Evolutionary conservation across 1,140 invertebrate genomes (phyloP).

Genomic region (Panagrolaimus sp.): DNA sequence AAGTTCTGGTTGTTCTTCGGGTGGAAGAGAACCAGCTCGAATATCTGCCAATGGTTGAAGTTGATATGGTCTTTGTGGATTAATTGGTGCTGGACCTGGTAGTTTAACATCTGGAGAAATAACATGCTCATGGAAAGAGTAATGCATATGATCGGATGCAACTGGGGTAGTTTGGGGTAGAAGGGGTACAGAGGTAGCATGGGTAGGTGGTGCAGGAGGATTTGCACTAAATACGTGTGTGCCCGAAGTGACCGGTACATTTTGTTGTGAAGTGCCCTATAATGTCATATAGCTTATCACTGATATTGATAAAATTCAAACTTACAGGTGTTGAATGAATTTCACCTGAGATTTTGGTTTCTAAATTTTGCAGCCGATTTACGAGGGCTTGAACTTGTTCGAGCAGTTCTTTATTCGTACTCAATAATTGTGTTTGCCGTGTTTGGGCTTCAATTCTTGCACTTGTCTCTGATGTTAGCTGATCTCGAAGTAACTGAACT

Average conservation of each 20-base stretch:
- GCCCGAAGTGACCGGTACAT: slow-evolving; percentile 1
- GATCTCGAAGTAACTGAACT: slow-evolving; percentile 80
- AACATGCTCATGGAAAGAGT: slow-evolving; percentile 14
- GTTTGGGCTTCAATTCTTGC: slow-evolving; percentile 87
- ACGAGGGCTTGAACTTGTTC: slow-evolving; percentile 85
- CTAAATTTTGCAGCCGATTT: slow-evolving; percentile 74
- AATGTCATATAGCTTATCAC: neutral
- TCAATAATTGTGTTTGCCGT: slow-evolving; percentile 81
- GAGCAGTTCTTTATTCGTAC: slow-evolving; percentile 86
- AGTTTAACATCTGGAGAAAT: neutral
- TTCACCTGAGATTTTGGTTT: slow-evolving; percentile 63
- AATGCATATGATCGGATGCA: neutral
- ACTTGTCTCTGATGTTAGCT: slow-evolving; percentile 84
- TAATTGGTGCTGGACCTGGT: slow-evolving; percentile 16
- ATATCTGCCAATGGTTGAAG: slow-evolving; percentile 47
- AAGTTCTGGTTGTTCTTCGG: slow-evolving; percentile 19
- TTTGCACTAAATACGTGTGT: slow-evolving; percentile 2
- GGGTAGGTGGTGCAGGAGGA: slow-evolving; percentile 6
- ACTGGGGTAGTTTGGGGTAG: neutral
- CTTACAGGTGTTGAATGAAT: slow-evolving; percentile 34
- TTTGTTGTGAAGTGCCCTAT: neutral
- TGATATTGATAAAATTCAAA: neutral
- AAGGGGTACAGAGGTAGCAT: slow-evolving; percentile 15
- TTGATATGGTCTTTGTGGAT: slow-evolving; percentile 34
- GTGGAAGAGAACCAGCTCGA: slow-evolving; percentile 43